Base-by-base conservation (phyloP, 2,113 vertebrate genomes). In the Oncorhynchus masou region DNA sequence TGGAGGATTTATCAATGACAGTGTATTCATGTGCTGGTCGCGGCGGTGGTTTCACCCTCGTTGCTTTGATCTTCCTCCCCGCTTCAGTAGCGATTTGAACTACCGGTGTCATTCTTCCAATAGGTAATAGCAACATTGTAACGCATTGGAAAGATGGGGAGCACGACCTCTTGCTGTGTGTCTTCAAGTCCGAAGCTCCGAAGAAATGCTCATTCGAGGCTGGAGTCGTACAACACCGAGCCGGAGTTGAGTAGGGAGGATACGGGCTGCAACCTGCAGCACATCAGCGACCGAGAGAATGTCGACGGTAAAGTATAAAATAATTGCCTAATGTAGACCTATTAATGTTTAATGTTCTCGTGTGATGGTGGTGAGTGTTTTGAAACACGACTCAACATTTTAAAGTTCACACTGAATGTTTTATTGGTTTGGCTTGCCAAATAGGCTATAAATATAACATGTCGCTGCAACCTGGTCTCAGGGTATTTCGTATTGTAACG, bases 211-310 rank as follows among this genome's bases (percentile, higher is more conserved):
- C 97, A 99, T 88, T 96, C 96, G 22, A 92, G 96, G 48, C 94
- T 98, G 84, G 96, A 98, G 90, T 93, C 95, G 45, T 98, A 97
- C 89, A 95, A 95, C 74, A 95, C 96, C 9, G 97, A 98, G 79
- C 89, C 95, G 27, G 96, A 97, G 87, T 93, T 98, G 81, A 97
- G 96, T 89, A 93, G 96, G 57, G 97, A 97, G 88, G 96, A 98
- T 91, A 99, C 96, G 13, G 96, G 96, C 90, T 98, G 96, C 91
- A 99, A 98, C 93, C 95, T 99, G 86, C 97, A 98, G 93, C 97
- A 99, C 94, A 99, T 97, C 94, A 99, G 97, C 91, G 97, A 98
- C 93, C 88, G 97, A 60, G 97, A 99, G 83, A 97, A 98, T 86
- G 87, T 97, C 19, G 97, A 98, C 85, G 97, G 97, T 98, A 91